phyloP scores from a whole-genome alignment of 2,888 invertebrate species.

The Agapostemon virescens region DNA sequence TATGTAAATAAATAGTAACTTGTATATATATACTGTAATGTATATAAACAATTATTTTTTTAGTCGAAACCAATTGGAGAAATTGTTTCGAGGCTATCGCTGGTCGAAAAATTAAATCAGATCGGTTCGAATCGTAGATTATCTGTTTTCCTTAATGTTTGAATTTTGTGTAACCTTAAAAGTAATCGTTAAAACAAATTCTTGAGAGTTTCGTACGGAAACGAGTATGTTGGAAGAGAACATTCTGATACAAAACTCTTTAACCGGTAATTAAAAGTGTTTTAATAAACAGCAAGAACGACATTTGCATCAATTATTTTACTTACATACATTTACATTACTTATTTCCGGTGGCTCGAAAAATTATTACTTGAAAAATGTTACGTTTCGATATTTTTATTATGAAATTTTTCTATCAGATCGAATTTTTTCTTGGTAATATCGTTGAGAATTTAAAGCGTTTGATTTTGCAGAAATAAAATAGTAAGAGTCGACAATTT shows the following conservation, averaged over 20 bases:
- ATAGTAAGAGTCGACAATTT: not conserved
- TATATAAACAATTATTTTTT: not conserved
- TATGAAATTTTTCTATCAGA: not conserved
- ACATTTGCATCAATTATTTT: too few species aligned
- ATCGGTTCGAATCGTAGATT: not conserved
- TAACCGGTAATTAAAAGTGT: not conserved
- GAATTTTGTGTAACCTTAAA: not conserved
- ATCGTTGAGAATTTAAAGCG: not conserved
- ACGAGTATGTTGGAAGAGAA: not conserved
- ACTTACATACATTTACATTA: too few species aligned
- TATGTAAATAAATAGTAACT: not conserved
- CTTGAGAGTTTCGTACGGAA: not conserved
- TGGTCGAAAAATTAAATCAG: not conserved
- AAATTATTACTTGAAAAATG: not conserved
- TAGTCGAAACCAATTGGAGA: not conserved
- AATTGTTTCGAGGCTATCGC: not conserved
- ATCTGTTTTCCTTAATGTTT: not conserved
- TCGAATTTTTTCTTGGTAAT: not conserved
- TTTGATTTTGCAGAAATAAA: not conserved
- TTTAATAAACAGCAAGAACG: not conserved
- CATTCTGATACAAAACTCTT: not conserved
- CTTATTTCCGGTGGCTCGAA: not conserved
- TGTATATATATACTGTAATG: too few species aligned
- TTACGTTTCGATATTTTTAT: not conserved
- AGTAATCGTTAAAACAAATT: not conserved